Evolutionary conservation across 2,888 invertebrate genomes (phyloP).

Genomic region (Nemurella pictetii): DNA sequence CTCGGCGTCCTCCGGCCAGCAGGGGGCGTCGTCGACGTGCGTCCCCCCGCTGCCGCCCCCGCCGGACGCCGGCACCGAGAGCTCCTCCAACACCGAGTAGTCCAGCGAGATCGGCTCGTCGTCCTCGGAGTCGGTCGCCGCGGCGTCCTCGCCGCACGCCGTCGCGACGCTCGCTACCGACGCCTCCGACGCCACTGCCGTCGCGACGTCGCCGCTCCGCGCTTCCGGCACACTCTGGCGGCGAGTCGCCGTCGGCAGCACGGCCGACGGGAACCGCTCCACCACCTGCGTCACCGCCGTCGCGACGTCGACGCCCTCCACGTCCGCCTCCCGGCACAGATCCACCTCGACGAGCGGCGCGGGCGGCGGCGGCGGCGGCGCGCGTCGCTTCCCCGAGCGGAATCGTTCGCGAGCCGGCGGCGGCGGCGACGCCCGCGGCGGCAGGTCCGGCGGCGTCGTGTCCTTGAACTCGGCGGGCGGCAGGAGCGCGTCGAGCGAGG

Average conservation of each 20-base stretch:
- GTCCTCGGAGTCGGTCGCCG: background rate
- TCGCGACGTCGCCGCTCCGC: background rate
- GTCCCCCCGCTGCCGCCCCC: constrained; percentile 23
- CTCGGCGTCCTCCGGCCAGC: constrained; percentile 47
- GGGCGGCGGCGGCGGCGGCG: constrained; percentile 53
- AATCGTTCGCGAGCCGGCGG: constrained; percentile 35
- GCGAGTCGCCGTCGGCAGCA: constrained; percentile 69
- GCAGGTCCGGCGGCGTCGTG: constrained; percentile 46
- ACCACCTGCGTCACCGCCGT: constrained; percentile 21
- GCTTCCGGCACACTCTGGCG: constrained; percentile 63
- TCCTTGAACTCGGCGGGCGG: background rate
- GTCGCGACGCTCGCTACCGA: background rate
- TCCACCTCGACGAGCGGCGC: constrained; percentile 1
- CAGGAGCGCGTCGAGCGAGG: constrained; percentile 43
- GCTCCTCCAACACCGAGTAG: constrained; percentile 18
- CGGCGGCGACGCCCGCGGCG: constrained; percentile 49
- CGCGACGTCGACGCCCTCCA: background rate
- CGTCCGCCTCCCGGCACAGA: background rate
- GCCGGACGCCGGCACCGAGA: constrained; percentile 29
- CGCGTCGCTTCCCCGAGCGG: constrained; percentile 49
- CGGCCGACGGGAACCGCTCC: constrained; percentile 32
- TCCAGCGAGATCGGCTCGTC: constrained; percentile 27
- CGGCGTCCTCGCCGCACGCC: background rate
- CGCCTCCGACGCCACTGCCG: background rate
- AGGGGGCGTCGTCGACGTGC: constrained; percentile 45